Percentiles rank a stretch among this genome's conserved stretches.
These are phyloP conservation scores for Pecten maximus DNA, from an alignment of 2,888 invertebrate genomes.

Conservation along the genomic window DNA sequence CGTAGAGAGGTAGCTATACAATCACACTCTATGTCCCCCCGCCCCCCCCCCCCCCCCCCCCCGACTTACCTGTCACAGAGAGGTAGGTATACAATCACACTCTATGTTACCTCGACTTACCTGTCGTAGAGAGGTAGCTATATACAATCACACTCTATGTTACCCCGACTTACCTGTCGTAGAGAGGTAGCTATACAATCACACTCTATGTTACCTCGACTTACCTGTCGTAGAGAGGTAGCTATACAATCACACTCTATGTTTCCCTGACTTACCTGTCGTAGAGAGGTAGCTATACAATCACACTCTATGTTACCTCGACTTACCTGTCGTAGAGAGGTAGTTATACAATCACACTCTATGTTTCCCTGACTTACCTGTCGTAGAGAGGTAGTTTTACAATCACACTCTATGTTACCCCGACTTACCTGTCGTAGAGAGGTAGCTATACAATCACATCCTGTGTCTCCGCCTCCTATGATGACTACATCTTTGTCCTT, in stretches of 20 bases:
- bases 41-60: constrained; percentile 56
- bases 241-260: constrained; percentile 84
- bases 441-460: constrained; percentile 99
- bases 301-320: background rate
- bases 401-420: background rate
- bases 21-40: background rate
- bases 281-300: background rate
- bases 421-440: constrained; percentile 89
- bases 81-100: background rate
- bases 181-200: background rate
- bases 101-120: background rate
- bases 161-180: constrained; percentile 84
- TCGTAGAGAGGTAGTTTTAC: background rate
- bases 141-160: constrained; percentile 85
- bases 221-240: background rate
- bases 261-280: constrained; percentile 85
- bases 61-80: background rate
- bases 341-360: background rate
- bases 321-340: background rate
- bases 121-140: background rate
- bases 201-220: background rate
- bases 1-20: background rate
- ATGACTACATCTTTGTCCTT: constrained; percentile 97
- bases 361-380: background rate
- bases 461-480: constrained; percentile 93